A percentile compares a stretch with the other conserved stretches of the same genome.
Evolutionary conservation across 2,113 vertebrate species (phyloP).

Genomic region (Raja brachyura): DNA sequence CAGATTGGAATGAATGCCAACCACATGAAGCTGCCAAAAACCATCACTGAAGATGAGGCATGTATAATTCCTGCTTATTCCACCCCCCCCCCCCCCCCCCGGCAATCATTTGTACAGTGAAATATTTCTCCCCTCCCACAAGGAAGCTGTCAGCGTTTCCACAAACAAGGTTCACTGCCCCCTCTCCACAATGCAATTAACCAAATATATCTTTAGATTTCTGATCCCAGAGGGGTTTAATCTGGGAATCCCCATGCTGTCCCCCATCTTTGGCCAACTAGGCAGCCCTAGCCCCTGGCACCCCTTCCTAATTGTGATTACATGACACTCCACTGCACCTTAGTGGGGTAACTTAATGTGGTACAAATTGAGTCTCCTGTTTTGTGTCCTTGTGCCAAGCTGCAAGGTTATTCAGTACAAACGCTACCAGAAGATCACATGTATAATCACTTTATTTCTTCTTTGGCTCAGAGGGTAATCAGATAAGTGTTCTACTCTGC

Average conservation of each 20-base stretch:
- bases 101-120: background rate
- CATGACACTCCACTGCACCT: background rate
- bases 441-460: background rate
- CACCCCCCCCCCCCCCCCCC: background rate
- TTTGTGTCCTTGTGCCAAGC: background rate
- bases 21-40: constrained; percentile 79
- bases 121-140: background rate
- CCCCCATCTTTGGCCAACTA: too few species aligned
- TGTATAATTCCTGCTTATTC: constrained; percentile 41
- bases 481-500: background rate
- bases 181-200: background rate
- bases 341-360: background rate
- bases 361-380: background rate
- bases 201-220: too few species aligned
- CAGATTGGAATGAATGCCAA: constrained; percentile 91
- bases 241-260: background rate
- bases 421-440: background rate
- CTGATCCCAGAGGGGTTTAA: background rate
- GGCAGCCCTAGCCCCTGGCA: background rate
- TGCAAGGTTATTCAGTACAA: background rate
- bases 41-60: constrained; percentile 83
- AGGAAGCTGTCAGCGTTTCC: background rate
- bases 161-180: too few species aligned
- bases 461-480: background rate
- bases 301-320: background rate